Evolutionary conservation across 2,797 vertebrate genomes (phyloP).

Genomic region (Graptemys geographica): DNA sequence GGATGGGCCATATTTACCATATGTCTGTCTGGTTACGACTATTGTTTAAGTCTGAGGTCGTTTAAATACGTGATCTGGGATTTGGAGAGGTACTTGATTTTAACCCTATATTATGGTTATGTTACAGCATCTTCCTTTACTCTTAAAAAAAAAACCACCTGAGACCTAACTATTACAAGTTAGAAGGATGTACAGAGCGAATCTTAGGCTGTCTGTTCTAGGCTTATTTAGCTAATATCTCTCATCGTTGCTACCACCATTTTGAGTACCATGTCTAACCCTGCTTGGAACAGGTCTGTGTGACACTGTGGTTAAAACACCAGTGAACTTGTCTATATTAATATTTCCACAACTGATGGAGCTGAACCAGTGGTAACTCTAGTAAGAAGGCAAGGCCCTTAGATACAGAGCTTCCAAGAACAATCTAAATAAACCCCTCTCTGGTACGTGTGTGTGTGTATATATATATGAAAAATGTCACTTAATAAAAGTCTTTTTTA

Average conservation of each 20-base stretch:
- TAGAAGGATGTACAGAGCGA: not conserved
- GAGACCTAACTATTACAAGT: no score
- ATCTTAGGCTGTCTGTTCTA: not conserved
- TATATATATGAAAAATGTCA: not conserved
- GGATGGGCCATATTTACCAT: not conserved
- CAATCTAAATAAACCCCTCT: not conserved
- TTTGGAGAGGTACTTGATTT: not conserved
- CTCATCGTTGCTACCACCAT: not conserved
- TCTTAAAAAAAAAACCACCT: not conserved
- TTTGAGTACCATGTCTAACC: not conserved
- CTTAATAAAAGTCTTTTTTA: not conserved
- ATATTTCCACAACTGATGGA: not conserved
- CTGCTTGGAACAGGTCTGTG: not conserved
- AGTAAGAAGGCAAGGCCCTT: not conserved
- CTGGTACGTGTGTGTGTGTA: not conserved
- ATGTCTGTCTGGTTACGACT: slow-evolving; percentile 28
- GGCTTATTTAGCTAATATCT: not conserved
- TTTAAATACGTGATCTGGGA: not conserved
- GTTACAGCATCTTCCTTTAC: not conserved
- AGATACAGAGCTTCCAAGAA: not conserved
- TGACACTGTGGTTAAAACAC: not conserved
- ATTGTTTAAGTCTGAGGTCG: slow-evolving; percentile 5
- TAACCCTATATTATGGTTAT: not conserved
- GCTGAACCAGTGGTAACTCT: not conserved
- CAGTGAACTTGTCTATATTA: not conserved